phyloP scores from a whole-genome alignment of 2,888 invertebrate species.

The Scaptomyza parva region DNA sequence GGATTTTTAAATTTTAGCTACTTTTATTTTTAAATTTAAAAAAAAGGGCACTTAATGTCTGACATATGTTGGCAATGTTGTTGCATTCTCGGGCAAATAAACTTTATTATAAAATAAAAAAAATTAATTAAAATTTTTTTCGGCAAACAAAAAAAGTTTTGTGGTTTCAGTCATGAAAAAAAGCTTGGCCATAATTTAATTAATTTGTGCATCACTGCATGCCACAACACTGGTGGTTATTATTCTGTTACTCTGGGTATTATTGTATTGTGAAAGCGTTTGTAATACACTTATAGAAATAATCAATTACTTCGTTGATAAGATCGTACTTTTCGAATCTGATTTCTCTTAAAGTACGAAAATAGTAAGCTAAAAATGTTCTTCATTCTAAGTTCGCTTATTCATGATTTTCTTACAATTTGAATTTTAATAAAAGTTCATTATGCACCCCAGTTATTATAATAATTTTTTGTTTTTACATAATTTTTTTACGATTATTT shows the following conservation, averaged over 20 bases:
- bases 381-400: no score
- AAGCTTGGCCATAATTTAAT: not conserved
- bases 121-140: slow-evolving; percentile 5
- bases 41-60: not conserved
- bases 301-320: no score
- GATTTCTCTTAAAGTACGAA: no score
- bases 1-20: not conserved
- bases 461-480: no score
- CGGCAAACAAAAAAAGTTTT: slow-evolving; percentile 17
- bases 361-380: no score
- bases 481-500: no score
- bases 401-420: no score
- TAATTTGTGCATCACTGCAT: not conserved
- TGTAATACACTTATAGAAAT: not conserved
- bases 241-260: not conserved
- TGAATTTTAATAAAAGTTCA: no score
- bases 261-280: not conserved
- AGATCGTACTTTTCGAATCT: no score
- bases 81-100: not conserved
- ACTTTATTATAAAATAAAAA: not conserved
- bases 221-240: not conserved
- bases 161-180: slow-evolving; percentile 17
- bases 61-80: not conserved
- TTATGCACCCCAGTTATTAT: no score
- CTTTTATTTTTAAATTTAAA: not conserved